These are phyloP conservation scores for Leucophenga montana DNA, from an alignment of 2,888 invertebrate genomes.

Conservation along the genomic window DNA sequence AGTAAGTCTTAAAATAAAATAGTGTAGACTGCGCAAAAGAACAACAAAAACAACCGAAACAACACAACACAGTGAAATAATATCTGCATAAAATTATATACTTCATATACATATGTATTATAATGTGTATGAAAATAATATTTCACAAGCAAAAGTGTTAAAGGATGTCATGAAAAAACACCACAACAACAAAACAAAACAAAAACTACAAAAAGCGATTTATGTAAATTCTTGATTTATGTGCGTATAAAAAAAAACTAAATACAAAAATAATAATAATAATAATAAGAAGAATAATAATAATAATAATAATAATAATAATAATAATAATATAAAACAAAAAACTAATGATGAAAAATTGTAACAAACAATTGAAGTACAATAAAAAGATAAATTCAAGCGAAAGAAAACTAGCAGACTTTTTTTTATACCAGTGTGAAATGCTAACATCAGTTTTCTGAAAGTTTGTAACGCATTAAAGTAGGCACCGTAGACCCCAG, in stretches of 20 bases:
- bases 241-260: neutral
- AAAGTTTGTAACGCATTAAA: no score
- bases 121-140: no score
- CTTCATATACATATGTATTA: no score
- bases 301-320: conserved; percentile 29
- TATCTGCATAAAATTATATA: no score
- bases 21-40: neutral
- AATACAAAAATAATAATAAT: neutral
- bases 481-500: no score
- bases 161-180: neutral
- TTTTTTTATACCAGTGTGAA: no score
- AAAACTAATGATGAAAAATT: neutral
- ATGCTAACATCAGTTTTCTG: no score
- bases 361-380: conserved; percentile 36
- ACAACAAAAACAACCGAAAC: no score
- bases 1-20: neutral
- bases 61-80: no score
- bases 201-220: neutral
- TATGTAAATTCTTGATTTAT: neutral
- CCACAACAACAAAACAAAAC: neutral
- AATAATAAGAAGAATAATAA: neutral
- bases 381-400: conserved; percentile 37
- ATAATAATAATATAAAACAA: conserved; percentile 24
- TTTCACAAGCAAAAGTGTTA: neutral
- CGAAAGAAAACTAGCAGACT: conserved; percentile 23